Evolutionary conservation across 2,797 vertebrate species (phyloP), one percentile per base, ranked within the genome.

Genomic region (Anguilla pacifica): DNA sequence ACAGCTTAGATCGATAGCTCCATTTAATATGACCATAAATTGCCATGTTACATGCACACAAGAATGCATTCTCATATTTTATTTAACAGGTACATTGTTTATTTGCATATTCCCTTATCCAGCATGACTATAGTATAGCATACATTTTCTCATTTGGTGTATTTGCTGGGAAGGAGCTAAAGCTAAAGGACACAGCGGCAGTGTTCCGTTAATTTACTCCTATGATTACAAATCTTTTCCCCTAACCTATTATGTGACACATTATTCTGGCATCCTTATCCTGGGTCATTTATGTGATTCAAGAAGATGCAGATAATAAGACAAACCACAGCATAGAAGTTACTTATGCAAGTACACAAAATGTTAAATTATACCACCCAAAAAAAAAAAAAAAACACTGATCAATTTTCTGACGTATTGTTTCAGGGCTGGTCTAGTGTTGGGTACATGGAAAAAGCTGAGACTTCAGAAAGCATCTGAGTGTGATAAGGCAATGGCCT

Each of bases 51-150:
- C 19, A 51, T 49, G 46, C 46, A 22, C 1, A 82, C 79, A 49
- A 82, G 4, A n/a, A 82, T 51, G 79, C 22, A 25, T 82, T 82
- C 79, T 51, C 79, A 82, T 82, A 82, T 82, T 25, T 49, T 82
- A 82, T 82, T 49, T 82, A 82, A 46, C 46, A 79, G 17, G 35
- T 17, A 79, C 39, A 82, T 46, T 43, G 13, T 49, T 51, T 22
- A 81, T 82, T 82, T 82, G 79, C 43, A 82, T 49, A 82, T 51
- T 9, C 46, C 79, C 46, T 82, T 51, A 82, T 82, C 79, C 79
- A 25, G 25, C 22, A 10, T 51, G 74, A 46, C 39, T 22, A 19
- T 49, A 49, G 25, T 25, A 46, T 51, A 10, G 43, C 22, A 10
- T 3, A 82, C 5, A 51, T 25, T 77, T 22, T 49, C 22, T 49